Evolutionary conservation across 2,888 invertebrate species (phyloP), one percentile per base, ranked within the genome.

Genomic region (Anthophora plumipes): DNA sequence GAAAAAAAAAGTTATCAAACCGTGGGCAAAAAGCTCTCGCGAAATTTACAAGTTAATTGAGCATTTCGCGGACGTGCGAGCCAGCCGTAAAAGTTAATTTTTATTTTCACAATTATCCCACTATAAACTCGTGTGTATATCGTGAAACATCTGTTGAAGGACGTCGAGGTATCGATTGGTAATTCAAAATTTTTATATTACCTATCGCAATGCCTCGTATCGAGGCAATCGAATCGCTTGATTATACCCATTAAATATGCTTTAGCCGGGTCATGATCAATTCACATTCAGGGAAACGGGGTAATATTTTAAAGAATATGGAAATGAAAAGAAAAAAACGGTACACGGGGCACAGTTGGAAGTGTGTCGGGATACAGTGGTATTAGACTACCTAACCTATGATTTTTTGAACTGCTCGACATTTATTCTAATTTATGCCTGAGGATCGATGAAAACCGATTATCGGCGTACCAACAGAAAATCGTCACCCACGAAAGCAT

Each of bases 201-300:
- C 14, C 43, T 31, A 31, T 22, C n/a, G 11, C 12, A 8, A 25
- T 12, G 37, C n/a, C 41, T n/a, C 41, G 0, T n/a, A 22, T 60
- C 46, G 11, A 5, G 12, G 37, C 48, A 50, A 63, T 63, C 41
- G 57, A 55, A 22, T 14, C 31, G 61, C 12, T 77, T 67, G 37
- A 71, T 76, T 43, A 22, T n/a, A 9, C 22, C 43, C 22, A 37
- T 43, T 20, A 39, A 12, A 12, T 31, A 54, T 4, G 31, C 2
- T 25, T 52, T 17, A 17, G 25, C 12, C 3, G n/a, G 20, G 7
- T 43, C 20, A 11, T 31, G 57, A 46, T 43, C 46, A 43, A 17
- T 68, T 31, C 25, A 0, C 25, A n/a, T n/a, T n/a, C 12, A 46
- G n/a, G 0, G 50, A 43, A 46, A 12, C 12, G 8, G 9, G 39